These are phyloP conservation scores for Alcis repandata DNA, from an alignment of 2,888 invertebrate genomes.

Conservation along the genomic window DNA sequence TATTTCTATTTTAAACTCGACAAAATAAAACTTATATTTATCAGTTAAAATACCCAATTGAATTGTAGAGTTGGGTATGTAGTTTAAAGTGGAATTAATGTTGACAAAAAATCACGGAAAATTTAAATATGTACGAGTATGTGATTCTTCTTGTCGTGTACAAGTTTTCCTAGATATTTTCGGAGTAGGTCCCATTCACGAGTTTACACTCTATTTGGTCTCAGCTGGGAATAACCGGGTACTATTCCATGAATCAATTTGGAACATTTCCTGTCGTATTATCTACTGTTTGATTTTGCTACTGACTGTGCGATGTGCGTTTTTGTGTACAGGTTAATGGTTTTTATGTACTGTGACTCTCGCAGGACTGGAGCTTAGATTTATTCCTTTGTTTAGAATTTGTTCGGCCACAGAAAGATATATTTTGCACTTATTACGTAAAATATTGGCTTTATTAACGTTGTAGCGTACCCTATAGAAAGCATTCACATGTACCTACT, in stretches of 20 bases:
- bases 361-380: conserved; percentile 6
- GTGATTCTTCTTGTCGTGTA: no score
- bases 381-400: no score
- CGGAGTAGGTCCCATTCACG: conserved; percentile 34
- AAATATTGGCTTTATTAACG: neutral
- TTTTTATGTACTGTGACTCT: conserved; percentile 34
- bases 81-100: no score
- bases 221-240: conserved; percentile 60
- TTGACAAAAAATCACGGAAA: no score
- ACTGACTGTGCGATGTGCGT: conserved; percentile 16
- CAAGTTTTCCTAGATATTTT: conserved; percentile 22
- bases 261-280: conserved; percentile 67
- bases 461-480: conserved; percentile 3
- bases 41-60: no score
- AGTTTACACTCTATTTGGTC: conserved; percentile 38
- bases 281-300: conserved; percentile 59
- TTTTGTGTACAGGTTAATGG: conserved; percentile 38
- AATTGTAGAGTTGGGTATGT: no score
- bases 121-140: no score
- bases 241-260: conserved; percentile 62
- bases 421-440: neutral
- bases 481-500: conserved; percentile 13
- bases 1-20: neutral
- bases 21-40: no score
- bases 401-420: neutral